Evolutionary conservation across 2,797 vertebrate species (phyloP), one percentile per base, ranked within the genome.

Genomic region (Oryzias dopingdopingensis): DNA sequence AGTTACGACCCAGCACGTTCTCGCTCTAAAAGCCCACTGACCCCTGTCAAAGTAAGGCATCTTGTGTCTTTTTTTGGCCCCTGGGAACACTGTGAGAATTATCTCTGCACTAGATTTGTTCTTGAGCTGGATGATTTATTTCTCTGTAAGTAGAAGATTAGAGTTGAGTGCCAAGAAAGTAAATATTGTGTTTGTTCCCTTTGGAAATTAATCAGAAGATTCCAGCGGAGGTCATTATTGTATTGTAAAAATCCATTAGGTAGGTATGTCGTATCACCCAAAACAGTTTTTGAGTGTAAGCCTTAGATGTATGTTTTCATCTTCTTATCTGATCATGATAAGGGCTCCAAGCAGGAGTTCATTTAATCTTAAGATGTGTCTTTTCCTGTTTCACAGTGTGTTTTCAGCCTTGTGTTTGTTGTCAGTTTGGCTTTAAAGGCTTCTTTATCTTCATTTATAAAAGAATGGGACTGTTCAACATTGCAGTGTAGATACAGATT

Each of bases 41-140:
- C 70, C 42, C 67, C 77, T 41, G 76, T 49, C 65, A 88, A 86
- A 83, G 88, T 88, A 85, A 67, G 70, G 55, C 64, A 52, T 52
- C 23, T 51, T 15, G 51, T 8, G 8, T 45, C 57, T 3, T 71
- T 63, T 62, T 52, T 62, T 18, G 18, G 4, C 5, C 22, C 14
- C n/a, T 3, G 3, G 14, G 45, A 14, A 61, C 62, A 56, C 37
- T 47, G 14, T 23, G 1, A 22, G 20, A 65, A 37, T 22, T 43
- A 40, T 46, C 22, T 55, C 13, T 45, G n/a, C 1, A 8, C 24
- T 29, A 45, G n/a, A 59, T 5, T 29, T 29, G 26, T 29, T 2
- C 26, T 29, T 29, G 26, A 42, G 20, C 44, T n/a, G 26, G 44
- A 20, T 45, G 3, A 53, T 45, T 29, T 37, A 15, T 10, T 20